Evolutionary conservation across 2,888 invertebrate species (phyloP), one percentile per base, ranked within the genome.

Genomic region (Perizoma affinitatum): DNA sequence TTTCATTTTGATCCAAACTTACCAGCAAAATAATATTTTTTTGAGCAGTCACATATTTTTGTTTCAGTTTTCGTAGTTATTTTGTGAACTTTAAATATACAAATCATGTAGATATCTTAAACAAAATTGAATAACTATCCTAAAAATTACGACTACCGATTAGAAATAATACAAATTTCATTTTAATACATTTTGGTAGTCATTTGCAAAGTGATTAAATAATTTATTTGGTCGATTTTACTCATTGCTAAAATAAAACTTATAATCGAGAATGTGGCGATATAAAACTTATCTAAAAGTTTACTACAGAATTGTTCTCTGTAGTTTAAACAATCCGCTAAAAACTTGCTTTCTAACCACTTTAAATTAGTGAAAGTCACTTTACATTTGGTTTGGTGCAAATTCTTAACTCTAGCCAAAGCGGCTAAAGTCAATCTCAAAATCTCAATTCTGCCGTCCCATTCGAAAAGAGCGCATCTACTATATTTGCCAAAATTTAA

Each of bases 101-200:
- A 22, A 22, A 22, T 22, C 22, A 2, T 22, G 22, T 22, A 22
- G 22, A 3, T 22, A 22, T 22, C 22, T 22, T 22, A 22, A 69
- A 67, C 69, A 70, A 63, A 66, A 66, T 67, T 65, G 64, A 63
- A 61, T 64, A 70, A 67, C 43, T 42, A 50, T 44, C 46, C 61
- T 69, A 67, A 63, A 22, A 44, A 55, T 63, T 69, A 74, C 43
- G 61, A 67, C 64, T 70, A 69, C 69, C 66, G 70, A 73, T 70
- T 69, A 70, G 69, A 74, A 74, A 68, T 64, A 61, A 65, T 66
- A 65, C 54, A 61, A 75, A 73, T 71, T 64, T 74, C 69, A 73
- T 71, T 74, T 74, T 76, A 84, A 85, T 86, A 86, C 83, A 81
- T 83, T 80, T 83, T 78, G 82, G 83, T 83, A 66, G 63, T 57